These are phyloP conservation scores for Sycobia sp. DNA, from an alignment of 1,140 invertebrate species.

Conservation along the genomic window DNA sequence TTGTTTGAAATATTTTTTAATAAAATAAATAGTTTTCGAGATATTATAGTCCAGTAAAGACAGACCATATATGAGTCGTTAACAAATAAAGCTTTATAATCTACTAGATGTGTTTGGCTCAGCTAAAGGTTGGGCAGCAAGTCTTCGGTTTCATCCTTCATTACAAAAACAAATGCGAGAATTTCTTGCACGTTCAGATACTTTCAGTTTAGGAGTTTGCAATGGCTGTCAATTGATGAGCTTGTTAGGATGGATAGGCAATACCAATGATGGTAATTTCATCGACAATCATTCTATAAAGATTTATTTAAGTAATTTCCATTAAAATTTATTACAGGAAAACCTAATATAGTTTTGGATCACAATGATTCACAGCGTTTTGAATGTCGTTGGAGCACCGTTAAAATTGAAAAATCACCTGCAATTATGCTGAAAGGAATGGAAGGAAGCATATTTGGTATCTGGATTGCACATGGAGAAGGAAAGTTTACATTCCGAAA, in stretches of 20 bases:
- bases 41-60: too few species aligned
- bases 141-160: constrained; percentile 74
- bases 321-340: constrained; percentile 28
- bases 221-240: constrained; percentile 98
- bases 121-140: constrained; percentile 96
- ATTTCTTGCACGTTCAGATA: constrained; percentile 80
- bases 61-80: too few species aligned
- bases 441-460: constrained; percentile 82
- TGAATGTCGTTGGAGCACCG: constrained; percentile 89
- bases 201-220: constrained; percentile 95
- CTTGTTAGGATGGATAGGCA: constrained; percentile 78
- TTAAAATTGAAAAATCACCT: constrained; percentile 74
- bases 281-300: constrained; percentile 10
- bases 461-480: constrained; percentile 98
- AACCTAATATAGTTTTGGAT: constrained; percentile 75
- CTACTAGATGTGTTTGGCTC: constrained; percentile 89
- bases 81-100: background rate
- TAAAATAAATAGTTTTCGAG: too few species aligned
- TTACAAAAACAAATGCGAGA: constrained; percentile 66
- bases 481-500: constrained; percentile 74
- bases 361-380: constrained; percentile 89
- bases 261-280: constrained; percentile 29
- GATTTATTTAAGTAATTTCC: background rate
- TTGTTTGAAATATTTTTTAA: too few species aligned
- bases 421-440: constrained; percentile 88